A percentile compares a stretch with the other conserved stretches of the same genome.
phyloP scores from a whole-genome alignment of 2,797 vertebrate genomes.

The Poeciliopsis turneri region DNA sequence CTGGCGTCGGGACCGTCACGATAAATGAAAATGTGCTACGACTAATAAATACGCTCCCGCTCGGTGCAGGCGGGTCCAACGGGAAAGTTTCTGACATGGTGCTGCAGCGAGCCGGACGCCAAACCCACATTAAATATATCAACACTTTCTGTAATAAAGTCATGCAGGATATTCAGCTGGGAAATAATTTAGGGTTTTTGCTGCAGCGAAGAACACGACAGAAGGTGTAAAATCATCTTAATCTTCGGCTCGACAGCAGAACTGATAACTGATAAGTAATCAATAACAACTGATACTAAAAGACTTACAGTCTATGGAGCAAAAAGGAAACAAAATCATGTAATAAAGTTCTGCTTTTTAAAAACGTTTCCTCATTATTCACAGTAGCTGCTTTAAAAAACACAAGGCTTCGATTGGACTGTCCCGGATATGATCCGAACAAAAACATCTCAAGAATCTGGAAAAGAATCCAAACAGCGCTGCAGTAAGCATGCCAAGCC shows the following conservation, averaged over 20 bases:
- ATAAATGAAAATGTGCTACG: constrained; percentile 70
- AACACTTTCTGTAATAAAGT: constrained; percentile 72
- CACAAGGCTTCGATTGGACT: not conserved
- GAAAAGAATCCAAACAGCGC: not conserved
- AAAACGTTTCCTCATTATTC: constrained; percentile 23
- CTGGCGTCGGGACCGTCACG: constrained; percentile 51
- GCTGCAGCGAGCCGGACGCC: constrained; percentile 48
- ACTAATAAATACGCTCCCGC: constrained; percentile 70
- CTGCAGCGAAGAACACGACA: constrained; percentile 39
- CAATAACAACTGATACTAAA: constrained; percentile 14
- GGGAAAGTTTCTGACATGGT: constrained; percentile 39
- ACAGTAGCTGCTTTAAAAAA: constrained; percentile 37
- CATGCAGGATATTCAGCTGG: constrained; percentile 76
- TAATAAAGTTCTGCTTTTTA: constrained; percentile 15
- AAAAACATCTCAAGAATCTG: not conserved
- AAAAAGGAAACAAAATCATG: constrained; percentile 3
- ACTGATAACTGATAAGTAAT: constrained; percentile 18
- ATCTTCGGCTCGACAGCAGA: constrained; percentile 19
- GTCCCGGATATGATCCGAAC: not conserved
- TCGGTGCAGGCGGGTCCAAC: constrained; percentile 46
- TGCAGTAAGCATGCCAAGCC: not conserved
- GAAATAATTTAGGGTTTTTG: constrained; percentile 79
- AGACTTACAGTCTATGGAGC: not conserved
- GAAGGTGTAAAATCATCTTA: constrained; percentile 8
- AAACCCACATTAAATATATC: constrained; percentile 62